Evolutionary conservation across 2,797 vertebrate species (phyloP).

Genomic region (Jordanella pulchra): DNA sequence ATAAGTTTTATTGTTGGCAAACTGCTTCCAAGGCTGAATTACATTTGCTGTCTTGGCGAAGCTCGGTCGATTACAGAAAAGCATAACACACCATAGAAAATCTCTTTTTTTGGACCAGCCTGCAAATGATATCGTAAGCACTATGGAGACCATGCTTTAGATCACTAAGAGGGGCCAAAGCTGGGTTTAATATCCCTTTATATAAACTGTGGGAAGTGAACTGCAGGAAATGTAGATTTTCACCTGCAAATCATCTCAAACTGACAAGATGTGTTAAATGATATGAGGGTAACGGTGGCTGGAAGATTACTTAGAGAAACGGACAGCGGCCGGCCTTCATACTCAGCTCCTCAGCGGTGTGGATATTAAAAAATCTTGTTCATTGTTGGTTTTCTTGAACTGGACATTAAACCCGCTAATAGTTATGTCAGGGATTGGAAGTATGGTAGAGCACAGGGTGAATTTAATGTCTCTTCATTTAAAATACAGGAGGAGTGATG

Average conservation of each 20-base stretch:
- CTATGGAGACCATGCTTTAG: conserved; percentile 49
- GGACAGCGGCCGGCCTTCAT: conserved; percentile 1
- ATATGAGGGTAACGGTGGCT: conserved; percentile 25
- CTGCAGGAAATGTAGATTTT: conserved; percentile 52
- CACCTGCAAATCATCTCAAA: conserved; percentile 61
- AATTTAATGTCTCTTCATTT: too few relatives aligned
- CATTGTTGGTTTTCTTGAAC: neutral
- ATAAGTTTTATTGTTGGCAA: conserved; percentile 17
- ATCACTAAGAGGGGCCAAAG: conserved; percentile 52
- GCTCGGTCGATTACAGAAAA: conserved; percentile 20
- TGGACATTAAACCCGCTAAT: neutral
- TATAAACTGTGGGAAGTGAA: conserved; percentile 66
- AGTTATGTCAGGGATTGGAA: conserved; percentile 1
- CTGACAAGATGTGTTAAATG: conserved; percentile 43
- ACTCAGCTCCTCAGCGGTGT: conserved; percentile 5
- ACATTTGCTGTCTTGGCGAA: conserved; percentile 14
- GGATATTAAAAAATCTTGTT: neutral
- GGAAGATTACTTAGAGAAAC: conserved; percentile 20
- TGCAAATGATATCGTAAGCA: conserved; percentile 56
- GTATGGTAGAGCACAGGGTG: neutral
- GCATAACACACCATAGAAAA: conserved; percentile 22
- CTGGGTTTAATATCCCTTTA: conserved; percentile 48
- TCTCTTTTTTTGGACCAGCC: conserved; percentile 31
- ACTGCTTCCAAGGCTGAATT: conserved; percentile 18
- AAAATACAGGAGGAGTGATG: too few relatives aligned